These are phyloP conservation scores for Drosophila tani DNA, from an alignment of 1,140 invertebrate species.

Conservation along the genomic window DNA sequence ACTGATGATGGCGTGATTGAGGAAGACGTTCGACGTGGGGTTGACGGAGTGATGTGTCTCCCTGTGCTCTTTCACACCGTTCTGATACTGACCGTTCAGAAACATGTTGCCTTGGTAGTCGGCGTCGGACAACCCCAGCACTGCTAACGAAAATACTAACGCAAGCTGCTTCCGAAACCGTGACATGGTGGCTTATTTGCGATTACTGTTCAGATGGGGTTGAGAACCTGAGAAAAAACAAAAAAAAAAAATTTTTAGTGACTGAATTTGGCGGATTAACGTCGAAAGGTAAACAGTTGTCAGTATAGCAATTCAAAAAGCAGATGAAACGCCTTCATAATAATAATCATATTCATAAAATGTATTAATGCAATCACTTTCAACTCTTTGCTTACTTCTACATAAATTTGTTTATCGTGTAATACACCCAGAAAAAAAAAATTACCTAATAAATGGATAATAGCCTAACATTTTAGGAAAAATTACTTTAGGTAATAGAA, in stretches of 20 bases:
- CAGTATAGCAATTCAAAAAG: too few relatives aligned
- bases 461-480: too few relatives aligned
- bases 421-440: too few relatives aligned
- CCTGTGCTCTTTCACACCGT: conserved; percentile 56
- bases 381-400: too few relatives aligned
- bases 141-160: conserved; percentile 52
- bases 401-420: too few relatives aligned
- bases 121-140: conserved; percentile 34
- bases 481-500: too few relatives aligned
- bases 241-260: background rate
- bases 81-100: conserved; percentile 78
- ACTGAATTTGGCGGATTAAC: background rate
- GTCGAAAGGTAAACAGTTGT: background rate
- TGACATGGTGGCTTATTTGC: conserved; percentile 31
- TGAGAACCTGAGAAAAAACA: conserved; percentile 2
- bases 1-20: conserved; percentile 79
- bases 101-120: conserved; percentile 78
- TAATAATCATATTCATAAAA: too few relatives aligned
- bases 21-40: conserved; percentile 69
- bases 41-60: conserved; percentile 67
- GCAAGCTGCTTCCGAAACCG: conserved; percentile 49
- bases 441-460: too few relatives aligned
- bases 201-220: background rate
- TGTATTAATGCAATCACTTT: too few relatives aligned
- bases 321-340: too few relatives aligned